These are phyloP conservation scores for Drosophila ambigua DNA, from an alignment of 1,140 invertebrate species.

Conservation along the genomic window DNA sequence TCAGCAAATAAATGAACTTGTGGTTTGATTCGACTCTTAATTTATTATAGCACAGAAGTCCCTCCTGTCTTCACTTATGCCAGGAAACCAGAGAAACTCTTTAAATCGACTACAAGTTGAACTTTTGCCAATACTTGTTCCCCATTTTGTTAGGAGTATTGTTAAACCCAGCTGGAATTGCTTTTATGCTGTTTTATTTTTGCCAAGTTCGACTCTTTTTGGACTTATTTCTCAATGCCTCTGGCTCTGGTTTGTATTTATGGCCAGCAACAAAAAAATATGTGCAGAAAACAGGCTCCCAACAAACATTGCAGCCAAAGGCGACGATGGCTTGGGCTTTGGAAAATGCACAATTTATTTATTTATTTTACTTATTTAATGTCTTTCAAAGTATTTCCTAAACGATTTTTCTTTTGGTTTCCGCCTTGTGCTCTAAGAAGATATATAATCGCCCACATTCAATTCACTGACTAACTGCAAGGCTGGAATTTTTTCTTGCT, in stretches of 20 bases:
- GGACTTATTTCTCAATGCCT: not conserved
- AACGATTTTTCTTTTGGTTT: conserved; percentile 15
- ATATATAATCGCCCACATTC: conserved; percentile 21
- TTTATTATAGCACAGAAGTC: too few species aligned
- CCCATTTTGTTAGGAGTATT: too few species aligned
- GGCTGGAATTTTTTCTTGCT: not conserved
- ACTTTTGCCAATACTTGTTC: conserved; percentile 18
- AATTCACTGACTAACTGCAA: not conserved
- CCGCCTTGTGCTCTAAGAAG: conserved; percentile 9
- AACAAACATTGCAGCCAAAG: conserved; percentile 18
- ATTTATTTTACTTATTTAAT: conserved; percentile 30
- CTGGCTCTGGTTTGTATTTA: conserved; percentile 12
- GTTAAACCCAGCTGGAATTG: too few species aligned
- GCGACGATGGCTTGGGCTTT: not conserved
- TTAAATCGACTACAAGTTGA: conserved; percentile 20
- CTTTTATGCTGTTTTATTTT: not conserved
- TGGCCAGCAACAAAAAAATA: not conserved
- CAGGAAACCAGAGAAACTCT: not conserved
- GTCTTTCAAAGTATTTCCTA: conserved; percentile 8
- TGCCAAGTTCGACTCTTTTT: not conserved
- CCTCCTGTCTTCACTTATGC: not conserved
- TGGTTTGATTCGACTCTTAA: too few species aligned
- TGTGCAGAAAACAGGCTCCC: conserved; percentile 6
- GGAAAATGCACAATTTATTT: conserved; percentile 16
- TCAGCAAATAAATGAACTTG: too few species aligned